phyloP scores from a whole-genome alignment of 2,797 vertebrate genomes.

The Acrossocheilus fasciatus region DNA sequence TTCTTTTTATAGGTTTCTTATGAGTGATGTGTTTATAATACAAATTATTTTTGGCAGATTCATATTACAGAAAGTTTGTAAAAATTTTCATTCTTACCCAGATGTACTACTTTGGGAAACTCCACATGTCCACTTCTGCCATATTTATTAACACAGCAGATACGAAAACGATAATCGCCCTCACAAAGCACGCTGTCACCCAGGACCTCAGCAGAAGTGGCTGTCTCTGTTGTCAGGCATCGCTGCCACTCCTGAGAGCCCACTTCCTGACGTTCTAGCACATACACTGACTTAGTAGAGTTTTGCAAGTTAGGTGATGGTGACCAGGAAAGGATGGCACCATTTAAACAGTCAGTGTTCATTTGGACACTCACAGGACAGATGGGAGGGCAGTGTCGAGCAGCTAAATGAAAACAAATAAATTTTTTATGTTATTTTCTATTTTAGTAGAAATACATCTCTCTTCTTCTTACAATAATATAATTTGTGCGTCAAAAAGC shows the following conservation, averaged over 20 bases:
- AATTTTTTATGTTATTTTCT: neutral
- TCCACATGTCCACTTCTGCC: constrained; percentile 88
- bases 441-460: neutral
- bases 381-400: constrained; percentile 84
- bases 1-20: neutral
- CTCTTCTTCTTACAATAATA: neutral
- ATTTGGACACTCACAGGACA: constrained; percentile 83
- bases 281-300: constrained; percentile 82
- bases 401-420: constrained; percentile 72
- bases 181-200: constrained; percentile 85
- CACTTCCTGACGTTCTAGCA: constrained; percentile 87
- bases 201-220: constrained; percentile 80
- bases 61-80: neutral
- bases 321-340: constrained; percentile 85
- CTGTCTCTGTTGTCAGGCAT: constrained; percentile 86
- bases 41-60: neutral
- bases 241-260: constrained; percentile 88
- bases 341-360: constrained; percentile 82
- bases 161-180: constrained; percentile 87
- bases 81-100: constrained; percentile 78
- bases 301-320: constrained; percentile 78
- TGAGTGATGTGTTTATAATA: neutral
- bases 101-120: constrained; percentile 86
- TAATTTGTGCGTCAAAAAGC: neutral
- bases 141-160: constrained; percentile 88